These are phyloP conservation scores for Xiphophorus hellerii DNA, from an alignment of 2,113 vertebrate species.

Conservation along the genomic window DNA sequence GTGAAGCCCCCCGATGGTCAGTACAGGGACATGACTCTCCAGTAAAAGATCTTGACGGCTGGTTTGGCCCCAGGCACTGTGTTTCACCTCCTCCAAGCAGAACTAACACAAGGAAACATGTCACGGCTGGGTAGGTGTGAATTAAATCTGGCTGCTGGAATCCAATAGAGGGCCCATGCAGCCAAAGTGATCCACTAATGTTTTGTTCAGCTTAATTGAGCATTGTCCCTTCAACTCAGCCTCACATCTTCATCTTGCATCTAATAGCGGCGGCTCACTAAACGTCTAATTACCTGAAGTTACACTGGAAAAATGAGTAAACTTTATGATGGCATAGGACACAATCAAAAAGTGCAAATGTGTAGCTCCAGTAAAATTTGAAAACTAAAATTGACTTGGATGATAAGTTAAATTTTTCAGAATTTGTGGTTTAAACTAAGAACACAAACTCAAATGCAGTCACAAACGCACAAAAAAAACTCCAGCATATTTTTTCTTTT, in stretches of 20 bases:
- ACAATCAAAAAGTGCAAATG: conserved; percentile 9
- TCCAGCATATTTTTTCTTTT: conserved; percentile 3
- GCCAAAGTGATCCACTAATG: conserved; percentile 80
- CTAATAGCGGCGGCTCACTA: conserved; percentile 63
- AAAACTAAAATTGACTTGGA: not conserved
- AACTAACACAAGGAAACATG: conserved; percentile 66
- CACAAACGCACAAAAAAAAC: not conserved
- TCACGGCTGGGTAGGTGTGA: conserved; percentile 74
- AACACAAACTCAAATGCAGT: not conserved
- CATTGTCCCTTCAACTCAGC: conserved; percentile 78
- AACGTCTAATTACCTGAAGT: conserved; percentile 71
- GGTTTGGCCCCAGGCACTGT: conserved; percentile 40
- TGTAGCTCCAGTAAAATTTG: not conserved
- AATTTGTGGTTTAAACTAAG: conserved; percentile 8
- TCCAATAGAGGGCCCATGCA: conserved; percentile 70
- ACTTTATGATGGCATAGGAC: conserved; percentile 36
- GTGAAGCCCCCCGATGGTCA: conserved; percentile 7
- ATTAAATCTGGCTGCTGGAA: conserved; percentile 74
- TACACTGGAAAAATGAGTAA: conserved; percentile 52
- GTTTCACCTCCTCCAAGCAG: conserved; percentile 61
- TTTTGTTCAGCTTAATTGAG: conserved; percentile 81
- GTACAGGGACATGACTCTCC: not conserved
- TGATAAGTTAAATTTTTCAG: conserved; percentile 15
- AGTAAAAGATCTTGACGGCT: conserved; percentile 53
- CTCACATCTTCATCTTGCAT: conserved; percentile 67